Conservation (phyloP, 1,140 invertebrate genomes). For the Drosophila sproati region DNA sequence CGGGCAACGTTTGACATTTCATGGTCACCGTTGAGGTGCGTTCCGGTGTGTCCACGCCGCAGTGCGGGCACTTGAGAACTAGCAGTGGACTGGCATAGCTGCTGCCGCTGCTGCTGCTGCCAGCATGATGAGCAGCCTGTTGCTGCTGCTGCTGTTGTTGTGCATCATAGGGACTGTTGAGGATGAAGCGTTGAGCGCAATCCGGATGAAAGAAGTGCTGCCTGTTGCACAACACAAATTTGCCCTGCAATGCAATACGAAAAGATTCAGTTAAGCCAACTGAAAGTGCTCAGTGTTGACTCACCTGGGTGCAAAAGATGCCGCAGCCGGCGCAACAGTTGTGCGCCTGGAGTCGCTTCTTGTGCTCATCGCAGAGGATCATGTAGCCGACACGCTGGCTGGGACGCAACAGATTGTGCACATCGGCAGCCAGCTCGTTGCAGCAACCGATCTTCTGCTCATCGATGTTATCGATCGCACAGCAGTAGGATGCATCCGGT, state of each 20-base stretch:
- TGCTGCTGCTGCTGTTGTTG: constrained; percentile 83
- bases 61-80: constrained; percentile 90
- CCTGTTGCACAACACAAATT: constrained; percentile 81
- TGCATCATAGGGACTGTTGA: constrained; percentile 82
- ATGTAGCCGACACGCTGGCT: constrained; percentile 93
- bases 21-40: constrained; percentile 84
- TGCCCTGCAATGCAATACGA: constrained; percentile 56
- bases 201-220: constrained; percentile 84
- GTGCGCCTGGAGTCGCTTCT: constrained; percentile 90
- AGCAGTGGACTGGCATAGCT: constrained; percentile 67
- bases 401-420: constrained; percentile 89
- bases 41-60: constrained; percentile 87
- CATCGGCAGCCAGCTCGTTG: constrained; percentile 86
- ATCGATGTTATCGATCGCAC: constrained; percentile 92
- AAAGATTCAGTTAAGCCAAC: background rate
- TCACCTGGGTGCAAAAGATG: constrained; percentile 95
- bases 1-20: constrained; percentile 82
- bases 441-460: constrained; percentile 92
- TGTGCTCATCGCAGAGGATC: constrained; percentile 93
- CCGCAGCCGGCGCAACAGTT: constrained; percentile 96
- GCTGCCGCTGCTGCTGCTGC: constrained; percentile 59
- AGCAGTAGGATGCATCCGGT: constrained; percentile 85
- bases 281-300: background rate
- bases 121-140: constrained; percentile 54
- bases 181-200: constrained; percentile 80